Base-by-base conservation (phyloP, 2,797 vertebrate genomes). In the Orestias chungarensis region DNA sequence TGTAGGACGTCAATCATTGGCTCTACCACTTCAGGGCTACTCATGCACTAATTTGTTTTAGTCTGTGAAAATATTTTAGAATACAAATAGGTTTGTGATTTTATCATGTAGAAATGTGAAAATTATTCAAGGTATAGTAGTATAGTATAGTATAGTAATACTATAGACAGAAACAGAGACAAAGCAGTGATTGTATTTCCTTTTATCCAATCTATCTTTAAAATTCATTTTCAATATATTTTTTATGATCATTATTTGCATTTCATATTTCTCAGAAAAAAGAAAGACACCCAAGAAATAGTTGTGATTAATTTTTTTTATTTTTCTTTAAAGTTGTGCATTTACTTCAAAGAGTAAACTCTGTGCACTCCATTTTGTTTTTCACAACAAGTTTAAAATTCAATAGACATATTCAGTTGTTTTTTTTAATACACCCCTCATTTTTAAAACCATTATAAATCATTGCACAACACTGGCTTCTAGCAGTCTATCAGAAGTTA, bases 361-460 rank as follows among this genome's bases (percentile, higher is more conserved):
- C 96, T 97, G 95, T 97, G 97, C 94, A 96, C 95, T 92, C 94
- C 87, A 95, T 95, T 94, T 92, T 95, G 90, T 95, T 96, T 59
- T 96, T 96, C 94, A 98, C 96, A 96, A 97, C 93, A 95, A 96
- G 93, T 93, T 96, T 93, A 96, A 97, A 96, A 97, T 94, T 87
- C 93, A 93, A 95, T 95, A 95, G 94, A 94, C 95, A 94, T 96
- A 94, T 93, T 89, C 74, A 43, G 74, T 86, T 68, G 71, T 78
- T 71, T 23, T 61, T 87, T 89, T 92, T 92, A 81, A 92, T 93
- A 93, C 87, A 93, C 90, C 70, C 83, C 89, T 90, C 84, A 79
- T 85, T 91, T 91, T 91, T 80, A 74, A 91, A 94, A 95, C 95
- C 95, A 96, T 96, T 96, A 98, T 94, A 97, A 95, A 97, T 94